Base-by-base conservation (phyloP, 2,113 vertebrate genomes). In the Alexandromys fortis region DNA sequence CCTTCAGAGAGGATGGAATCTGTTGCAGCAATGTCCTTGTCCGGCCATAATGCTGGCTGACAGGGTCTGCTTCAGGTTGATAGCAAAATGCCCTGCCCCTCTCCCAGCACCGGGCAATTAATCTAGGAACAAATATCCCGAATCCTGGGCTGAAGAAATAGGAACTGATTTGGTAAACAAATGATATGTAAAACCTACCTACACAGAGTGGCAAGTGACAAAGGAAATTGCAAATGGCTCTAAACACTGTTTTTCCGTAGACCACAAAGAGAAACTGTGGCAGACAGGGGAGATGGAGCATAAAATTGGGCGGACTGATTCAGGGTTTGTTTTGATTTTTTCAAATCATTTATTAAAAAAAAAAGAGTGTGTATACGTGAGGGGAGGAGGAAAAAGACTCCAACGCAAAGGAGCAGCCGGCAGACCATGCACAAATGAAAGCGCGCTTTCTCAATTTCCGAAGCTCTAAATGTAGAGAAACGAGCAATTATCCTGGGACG, bases 201-300 rank as follows among this genome's bases (percentile, higher is more conserved):
- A 45, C 83, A 79, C 9, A 11, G 93, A 88, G 90, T 58, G 93
- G 96, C 96, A 96, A 97, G 96, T 93, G 98, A 98, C 98, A 98
- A 98, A 97, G 97, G 85, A 91, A 96, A 63, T 96, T 93, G 86
- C 93, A 90, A 94, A 83, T 83, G 86, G 65, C 94, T 91, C 82
- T 86, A 49, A 67, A 94, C 68, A 45, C 42, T 30, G 89, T 72
- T 88, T 83, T 79, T 77, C 91, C 89, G 52, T 55, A 21, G 24
- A 90, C 76, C 91, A 91, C 95, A 91, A 91, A 93, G 76, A 95
- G 76, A 81, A 16, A 45, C 78, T 45, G 52, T 81, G 78, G 49
- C 70, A 82, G 4, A 86, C 73, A 63, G 89, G 93, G 61, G 95
- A 96, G 93, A 96, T 65, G 96, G 88, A 97, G 96, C 96, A 79